These are phyloP conservation scores for Grammomys surdaster DNA, from an alignment of 2,113 vertebrate genomes.

Conservation along the genomic window DNA sequence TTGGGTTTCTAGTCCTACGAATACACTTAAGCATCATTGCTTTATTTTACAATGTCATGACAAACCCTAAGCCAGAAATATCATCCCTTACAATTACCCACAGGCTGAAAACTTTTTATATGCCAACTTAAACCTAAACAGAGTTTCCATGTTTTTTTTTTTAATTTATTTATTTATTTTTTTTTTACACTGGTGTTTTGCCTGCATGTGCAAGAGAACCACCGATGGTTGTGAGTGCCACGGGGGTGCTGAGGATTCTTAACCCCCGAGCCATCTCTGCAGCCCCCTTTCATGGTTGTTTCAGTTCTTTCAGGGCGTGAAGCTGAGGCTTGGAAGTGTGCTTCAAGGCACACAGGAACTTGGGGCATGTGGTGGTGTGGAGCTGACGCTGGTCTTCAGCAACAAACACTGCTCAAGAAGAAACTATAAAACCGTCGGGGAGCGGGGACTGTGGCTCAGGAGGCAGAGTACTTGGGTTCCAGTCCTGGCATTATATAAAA, in stretches of 20 bases:
- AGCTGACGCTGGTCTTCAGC: not conserved
- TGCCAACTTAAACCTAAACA: not conserved
- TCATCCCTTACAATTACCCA: not conserved
- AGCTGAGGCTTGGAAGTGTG: not conserved
- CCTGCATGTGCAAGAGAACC: too few relatives aligned
- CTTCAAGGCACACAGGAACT: not conserved
- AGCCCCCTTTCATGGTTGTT: too few relatives aligned
- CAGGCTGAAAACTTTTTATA: not conserved
- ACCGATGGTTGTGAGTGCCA: too few relatives aligned
- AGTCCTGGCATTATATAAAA: not conserved
- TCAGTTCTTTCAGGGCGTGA: not conserved
- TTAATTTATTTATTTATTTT: too few relatives aligned
- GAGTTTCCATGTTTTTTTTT: not conserved
- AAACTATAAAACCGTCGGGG: not conserved
- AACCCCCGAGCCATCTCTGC: too few relatives aligned
- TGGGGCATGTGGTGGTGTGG: not conserved
- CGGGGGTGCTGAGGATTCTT: too few relatives aligned
- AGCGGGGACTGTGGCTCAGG: too few relatives aligned
- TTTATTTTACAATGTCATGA: constrained; percentile 38
- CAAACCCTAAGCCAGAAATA: not conserved
- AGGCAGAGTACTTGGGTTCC: not conserved
- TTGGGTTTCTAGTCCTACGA: not conserved
- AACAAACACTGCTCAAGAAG: not conserved
- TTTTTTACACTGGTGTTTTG: too few relatives aligned
- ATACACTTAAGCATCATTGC: not conserved